phyloP scores from a whole-genome alignment of 2,888 invertebrate species.

The Abscondita cerata region DNA sequence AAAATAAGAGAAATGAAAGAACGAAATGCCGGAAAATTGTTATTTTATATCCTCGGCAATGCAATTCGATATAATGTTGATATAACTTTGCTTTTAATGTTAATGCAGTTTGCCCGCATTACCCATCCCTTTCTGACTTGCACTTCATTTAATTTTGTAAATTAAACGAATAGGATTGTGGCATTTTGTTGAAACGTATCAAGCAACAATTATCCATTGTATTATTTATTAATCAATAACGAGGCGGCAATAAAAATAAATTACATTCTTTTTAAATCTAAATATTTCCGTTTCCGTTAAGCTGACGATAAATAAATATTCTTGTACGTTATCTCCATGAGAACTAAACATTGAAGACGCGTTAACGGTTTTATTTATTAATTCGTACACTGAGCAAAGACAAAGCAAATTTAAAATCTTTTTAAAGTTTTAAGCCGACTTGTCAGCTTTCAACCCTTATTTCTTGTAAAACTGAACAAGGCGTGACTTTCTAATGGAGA shows the following conservation, averaged over 20 bases:
- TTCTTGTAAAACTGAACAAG: conserved; percentile 16
- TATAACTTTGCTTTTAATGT: conserved; percentile 28
- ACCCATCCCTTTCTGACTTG: conserved; percentile 3
- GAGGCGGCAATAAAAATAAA: not conserved
- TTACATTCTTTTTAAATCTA: not conserved
- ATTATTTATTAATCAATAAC: not conserved
- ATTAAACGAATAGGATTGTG: not conserved
- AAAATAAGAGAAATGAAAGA: conserved; percentile 20
- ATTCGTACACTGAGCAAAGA: not conserved
- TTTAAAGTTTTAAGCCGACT: conserved; percentile 24
- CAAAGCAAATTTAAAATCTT: conserved; percentile 19
- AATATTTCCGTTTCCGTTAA: not conserved
- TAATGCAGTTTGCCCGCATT: conserved; percentile 16
- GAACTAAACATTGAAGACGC: too few species aligned
- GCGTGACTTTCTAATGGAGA: too few species aligned
- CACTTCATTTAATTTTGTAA: conserved; percentile 13
- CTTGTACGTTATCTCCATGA: too few species aligned
- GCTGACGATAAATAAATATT: too few species aligned
- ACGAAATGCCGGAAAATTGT: conserved; percentile 17
- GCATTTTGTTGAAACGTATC: not conserved
- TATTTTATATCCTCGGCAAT: conserved; percentile 23
- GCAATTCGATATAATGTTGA: conserved; percentile 26
- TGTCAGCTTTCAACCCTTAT: conserved; percentile 19
- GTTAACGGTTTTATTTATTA: not conserved
- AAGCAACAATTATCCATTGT: not conserved